Base-by-base conservation (phyloP, 2,797 vertebrate species). In the Poeciliopsis infans region DNA sequence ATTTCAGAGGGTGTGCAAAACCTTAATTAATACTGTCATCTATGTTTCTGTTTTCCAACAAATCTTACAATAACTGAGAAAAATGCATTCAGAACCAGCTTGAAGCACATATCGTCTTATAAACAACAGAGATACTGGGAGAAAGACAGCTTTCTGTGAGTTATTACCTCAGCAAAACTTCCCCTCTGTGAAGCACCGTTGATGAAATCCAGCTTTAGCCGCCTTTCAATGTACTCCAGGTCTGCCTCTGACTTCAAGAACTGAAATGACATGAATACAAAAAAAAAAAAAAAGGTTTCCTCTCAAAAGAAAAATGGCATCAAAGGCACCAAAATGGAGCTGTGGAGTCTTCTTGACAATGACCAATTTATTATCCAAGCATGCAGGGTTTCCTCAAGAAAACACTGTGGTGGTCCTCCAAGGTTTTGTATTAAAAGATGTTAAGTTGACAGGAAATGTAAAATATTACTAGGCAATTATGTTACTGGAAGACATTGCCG, bases 161-260 rank as follows among this genome's bases (percentile, higher is more conserved):
- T 76, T 64, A 25, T 86, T 94, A 98, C 97, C 97, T 97, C 93
- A 86, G 90, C 49, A 16, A 93, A 28, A 75, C 64, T 51, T 74
- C 95, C 83, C 55, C 88, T 91, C 75, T 95, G 96, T 74, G 95
- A 93, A 74, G 94, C 78, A 72, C 47, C 95, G 81, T 92, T 96
- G 93, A 95, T 93, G 79, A 97, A 96, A 90, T 98, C 97, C 91
- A 96, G 96, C 91, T 97, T 97, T 93, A 99, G 82, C 53, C 95
- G 96, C 86, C 96, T 96, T 76, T 97, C 97, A 77, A 98, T 97
- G 90, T 96, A 98, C 85, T 98, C 96, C 96, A 99, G 94, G 90
- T 98, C 97, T 76, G 97, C 96, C 88, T 98, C 97, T 23, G 97
- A 97, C 92, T 98, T 98, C 96, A 97, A 96, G 94, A 99, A 98